Base-by-base conservation (phyloP, 2,888 invertebrate species). In the Polylopha cassiicola region DNA sequence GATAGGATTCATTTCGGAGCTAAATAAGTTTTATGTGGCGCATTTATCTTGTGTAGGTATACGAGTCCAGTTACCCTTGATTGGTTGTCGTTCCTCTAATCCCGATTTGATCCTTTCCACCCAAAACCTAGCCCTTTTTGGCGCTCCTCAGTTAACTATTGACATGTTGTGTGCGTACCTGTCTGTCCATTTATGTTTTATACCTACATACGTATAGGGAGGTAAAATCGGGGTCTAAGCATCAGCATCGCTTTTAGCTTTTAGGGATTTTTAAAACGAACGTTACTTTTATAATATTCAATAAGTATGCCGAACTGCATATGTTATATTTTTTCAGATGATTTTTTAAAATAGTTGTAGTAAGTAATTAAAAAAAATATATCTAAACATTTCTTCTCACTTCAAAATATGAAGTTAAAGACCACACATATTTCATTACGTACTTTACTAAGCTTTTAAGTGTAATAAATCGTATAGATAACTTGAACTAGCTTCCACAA, bases 31-130 rank as follows among this genome's bases (percentile, higher is more conserved):
- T 82, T 82, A 82, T 81, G 80, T 76, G 76, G 69, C 77, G 78
- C 80, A 84, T 84, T 85, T 85, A 85, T 85, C 80, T 85, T 73
- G 73, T 73, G 82, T 85, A 85, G 85, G 81, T 85, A 85, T 80
- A 84, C 65, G 78, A 78, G 86, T 86, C 86, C 86, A 84, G 86
- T 86, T 86, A 86, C 85, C 85, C 89, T 89, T 89, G 89, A 89
- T 89, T 89, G 89, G 89, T 89, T 88, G 88, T 87, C 88, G 88
- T 88, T 88, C 84, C 82, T 87, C 88, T 89, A 89, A 89, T 89
- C 89, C 89, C 87, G 81, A 86, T 89, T 88, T 89, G 88, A 89
- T 88, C 89, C 89, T 82, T 87, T 86, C 88, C 87, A 87, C 86
- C 88, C 79, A 73, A 78, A 79, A 82, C 77, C 75, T 79, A 76